phyloP scores from a whole-genome alignment of 2,113 vertebrate genomes.

The Podarcis cretensis region DNA sequence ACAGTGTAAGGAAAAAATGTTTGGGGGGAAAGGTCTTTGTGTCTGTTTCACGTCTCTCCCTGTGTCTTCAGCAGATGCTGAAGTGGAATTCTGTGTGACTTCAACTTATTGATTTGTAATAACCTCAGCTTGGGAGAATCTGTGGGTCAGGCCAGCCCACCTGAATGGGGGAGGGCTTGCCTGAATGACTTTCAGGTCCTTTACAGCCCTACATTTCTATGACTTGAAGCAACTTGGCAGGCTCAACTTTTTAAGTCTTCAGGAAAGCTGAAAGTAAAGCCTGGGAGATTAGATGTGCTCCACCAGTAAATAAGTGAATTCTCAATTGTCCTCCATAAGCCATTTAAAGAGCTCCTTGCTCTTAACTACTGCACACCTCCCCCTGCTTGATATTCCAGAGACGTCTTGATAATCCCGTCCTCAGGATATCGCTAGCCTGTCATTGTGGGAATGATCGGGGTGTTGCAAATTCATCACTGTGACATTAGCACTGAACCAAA shows the following conservation, averaged over 20 bases:
- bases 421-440: conserved; percentile 1
- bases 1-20: rapidly evolving
- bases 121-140: not conserved
- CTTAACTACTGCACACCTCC: conserved; percentile 14
- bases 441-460: not conserved
- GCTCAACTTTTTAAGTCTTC: not conserved
- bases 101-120: not conserved
- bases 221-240: not conserved
- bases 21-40: not conserved
- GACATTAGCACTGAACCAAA: conserved; percentile 20
- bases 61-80: not conserved
- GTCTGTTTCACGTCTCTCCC: rapidly evolving
- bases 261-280: conserved; percentile 3
- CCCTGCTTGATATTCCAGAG: not conserved
- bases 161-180: not conserved
- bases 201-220: not conserved
- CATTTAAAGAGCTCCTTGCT: conserved; percentile 13
- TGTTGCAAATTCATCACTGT: conserved; percentile 1
- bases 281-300: conserved; percentile 17
- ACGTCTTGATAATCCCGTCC: not conserved
- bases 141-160: not conserved
- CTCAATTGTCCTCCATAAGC: conserved; percentile 6
- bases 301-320: conserved; percentile 12
- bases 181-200: not conserved
- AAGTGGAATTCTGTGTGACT: not conserved